Evolutionary conservation across 1,140 invertebrate genomes (phyloP), one percentile per base, ranked within the genome.

Genomic region (Pogonus chalceus): DNA sequence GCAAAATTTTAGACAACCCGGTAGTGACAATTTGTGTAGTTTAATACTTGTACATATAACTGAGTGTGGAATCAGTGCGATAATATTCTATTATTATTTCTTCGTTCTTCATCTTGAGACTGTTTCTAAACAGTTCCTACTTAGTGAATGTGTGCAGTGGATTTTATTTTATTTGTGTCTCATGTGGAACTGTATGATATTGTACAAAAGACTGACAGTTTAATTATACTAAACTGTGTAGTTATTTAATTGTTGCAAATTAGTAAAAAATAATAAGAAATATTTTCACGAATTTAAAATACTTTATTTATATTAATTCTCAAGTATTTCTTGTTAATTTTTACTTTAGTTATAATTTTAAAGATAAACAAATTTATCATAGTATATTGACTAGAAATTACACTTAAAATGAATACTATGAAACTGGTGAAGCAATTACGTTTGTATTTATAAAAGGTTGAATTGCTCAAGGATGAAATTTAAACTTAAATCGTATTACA

Each of bases 151-250:
- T 43, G 37, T 43, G 37, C 9, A 12, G 37, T 43, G 37, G 4
- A 16, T 12, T 43, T n/a, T 4, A 43, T 43, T 43, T 9, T 43
- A 10, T 9, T n/a, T n/a, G n/a, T n/a, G n/a, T n/a, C n/a, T n/a
- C n/a, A n/a, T 4, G 37, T 43, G 9, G 37, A 43, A 31, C 26
- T 31, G 26, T 43, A 43, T 43, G 37, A 43, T 43, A 43, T 43
- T 43, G 37, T 43, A 43, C 37, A 43, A 43, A 43, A 43, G 37
- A 43, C 37, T 43, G 37, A 43, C 37, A 18, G 37, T 43, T 43
- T 43, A 7, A 43, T 12, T 31, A 43, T 18, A 43, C 18, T 16
- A 43, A 43, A 43, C 37, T 43, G 37, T 43, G 37, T 43, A 43
- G 37, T 43, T 43, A 18, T 12, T 43, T 43, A 43, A 12, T 43